Conservation (phyloP, 2,113 vertebrate species). For the Murina feae region DNA sequence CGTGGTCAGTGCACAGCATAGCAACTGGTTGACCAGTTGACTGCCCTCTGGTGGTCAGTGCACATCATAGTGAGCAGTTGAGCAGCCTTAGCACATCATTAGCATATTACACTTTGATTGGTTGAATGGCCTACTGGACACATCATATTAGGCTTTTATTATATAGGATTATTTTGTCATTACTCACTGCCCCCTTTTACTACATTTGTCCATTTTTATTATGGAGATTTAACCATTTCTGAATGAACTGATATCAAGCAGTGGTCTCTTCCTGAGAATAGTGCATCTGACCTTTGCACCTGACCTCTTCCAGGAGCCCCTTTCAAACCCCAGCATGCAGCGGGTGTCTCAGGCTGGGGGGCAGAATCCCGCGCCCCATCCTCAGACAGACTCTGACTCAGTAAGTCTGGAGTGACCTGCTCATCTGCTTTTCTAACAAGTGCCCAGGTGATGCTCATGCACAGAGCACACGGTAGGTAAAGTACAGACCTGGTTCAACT, state of each 20-base stretch:
- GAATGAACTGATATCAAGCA: background rate
- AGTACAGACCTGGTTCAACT: background rate
- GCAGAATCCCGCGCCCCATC: no score
- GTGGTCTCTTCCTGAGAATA: background rate
- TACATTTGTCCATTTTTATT: background rate
- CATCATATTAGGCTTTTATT: background rate
- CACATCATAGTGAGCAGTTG: no score
- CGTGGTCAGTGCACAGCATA: no score
- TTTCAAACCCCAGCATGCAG: background rate
- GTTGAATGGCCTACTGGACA: background rate
- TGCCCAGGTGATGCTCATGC: background rate
- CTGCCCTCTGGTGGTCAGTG: no score
- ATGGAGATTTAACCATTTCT: background rate
- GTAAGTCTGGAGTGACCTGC: background rate
- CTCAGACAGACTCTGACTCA: background rate
- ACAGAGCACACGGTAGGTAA: background rate
- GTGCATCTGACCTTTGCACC: background rate
- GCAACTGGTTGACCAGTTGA: no score
- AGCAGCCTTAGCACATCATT: no score
- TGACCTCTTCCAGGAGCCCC: background rate
- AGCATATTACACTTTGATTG: no score
- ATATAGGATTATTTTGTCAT: background rate
- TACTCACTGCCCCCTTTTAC: background rate
- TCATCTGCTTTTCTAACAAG: background rate
- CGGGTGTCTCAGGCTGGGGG: background rate